Base-by-base conservation (phyloP, 2,888 invertebrate genomes). In the Cosmia trapezina region DNA sequence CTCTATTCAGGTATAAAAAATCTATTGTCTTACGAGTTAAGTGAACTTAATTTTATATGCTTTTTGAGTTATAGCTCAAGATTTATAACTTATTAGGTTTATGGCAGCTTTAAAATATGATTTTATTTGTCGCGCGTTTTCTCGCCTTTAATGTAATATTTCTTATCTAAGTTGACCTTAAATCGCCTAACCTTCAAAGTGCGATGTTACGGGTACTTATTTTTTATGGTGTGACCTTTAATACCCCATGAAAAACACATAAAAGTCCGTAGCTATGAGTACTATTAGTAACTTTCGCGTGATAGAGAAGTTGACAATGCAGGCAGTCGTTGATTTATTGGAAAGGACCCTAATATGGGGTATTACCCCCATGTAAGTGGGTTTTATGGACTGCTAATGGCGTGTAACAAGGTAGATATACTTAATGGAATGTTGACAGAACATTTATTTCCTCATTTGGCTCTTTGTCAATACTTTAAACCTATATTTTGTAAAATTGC, bases 181-280 rank as follows among this genome's bases (percentile, higher is more conserved):
- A 63, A 63, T 12, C 59, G 7, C 8, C 11, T 68, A 43, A 82
- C 77, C 83, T 79, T 77, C 76, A 66, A 56, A 78, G 81, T 76
- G 76, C 77, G 54, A 79, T 75, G 80, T 83, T 83, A 83, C 73
- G 81, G 78, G 70, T 79, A 83, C 84, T 84, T 82, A 85, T 86
- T 82, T 87, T 87, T 87, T 85, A 87, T 86, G 80, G 79, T 43
- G 76, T 79, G 80, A 68, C 87, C 84, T 87, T 87, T 87, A 87
- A 60, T 77, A 77, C 73, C 85, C 83, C 73, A 83, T 84, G 78
- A 84, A 87, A 87, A 81, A 76, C 70, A 78, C 80, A 83, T 84
- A 84, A 86, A 83, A 83, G 51, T 72, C 37, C 19, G 63, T 63
- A 41, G 19, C 57, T 19, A 22, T 7, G 54, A 71, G 47, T 59